A percentile compares a stretch with the other conserved stretches of the same genome.
These are phyloP conservation scores for Sanderia malayensis DNA, from an alignment of 30 jellyfish, hydroid and myxozoan species.

Conservation along the genomic window DNA sequence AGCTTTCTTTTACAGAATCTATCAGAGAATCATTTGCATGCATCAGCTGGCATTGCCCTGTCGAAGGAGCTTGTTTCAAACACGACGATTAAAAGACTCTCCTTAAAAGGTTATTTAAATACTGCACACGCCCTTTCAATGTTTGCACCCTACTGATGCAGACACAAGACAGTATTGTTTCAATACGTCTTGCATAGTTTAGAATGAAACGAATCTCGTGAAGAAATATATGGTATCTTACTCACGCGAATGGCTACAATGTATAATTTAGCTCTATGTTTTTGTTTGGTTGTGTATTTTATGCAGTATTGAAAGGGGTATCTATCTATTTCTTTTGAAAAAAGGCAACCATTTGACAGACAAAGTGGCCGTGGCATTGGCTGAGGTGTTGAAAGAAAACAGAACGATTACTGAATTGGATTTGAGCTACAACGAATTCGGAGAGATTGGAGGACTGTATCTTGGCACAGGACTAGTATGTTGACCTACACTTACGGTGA, in stretches of 20 bases:
- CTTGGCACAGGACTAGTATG: conserved; percentile 84
- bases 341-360: conserved; percentile 65
- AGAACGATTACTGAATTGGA: conserved; percentile 50
- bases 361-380: conserved; percentile 71
- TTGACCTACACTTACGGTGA: not conserved
- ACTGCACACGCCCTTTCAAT: no score
- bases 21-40: conserved; percentile 47
- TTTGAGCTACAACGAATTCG: conserved; percentile 70
- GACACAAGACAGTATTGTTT: no score
- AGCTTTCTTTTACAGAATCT: conserved; percentile 45
- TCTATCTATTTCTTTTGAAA: no score
- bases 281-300: no score
- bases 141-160: no score
- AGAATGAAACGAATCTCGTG: no score
- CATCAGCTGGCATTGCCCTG: conserved; percentile 55
- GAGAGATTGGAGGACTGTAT: conserved; percentile 80
- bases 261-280: no score
- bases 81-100: conserved; percentile 31
- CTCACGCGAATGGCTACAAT: no score
- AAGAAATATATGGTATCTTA: no score
- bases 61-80: conserved; percentile 52
- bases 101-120: conserved; percentile 64
- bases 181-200: no score
- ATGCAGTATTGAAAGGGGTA: no score
- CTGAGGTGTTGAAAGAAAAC: conserved; percentile 62